Evolutionary conservation across 2,113 vertebrate species (phyloP), one percentile per base, ranked within the genome.

Genomic region (Barbus barbus): DNA sequence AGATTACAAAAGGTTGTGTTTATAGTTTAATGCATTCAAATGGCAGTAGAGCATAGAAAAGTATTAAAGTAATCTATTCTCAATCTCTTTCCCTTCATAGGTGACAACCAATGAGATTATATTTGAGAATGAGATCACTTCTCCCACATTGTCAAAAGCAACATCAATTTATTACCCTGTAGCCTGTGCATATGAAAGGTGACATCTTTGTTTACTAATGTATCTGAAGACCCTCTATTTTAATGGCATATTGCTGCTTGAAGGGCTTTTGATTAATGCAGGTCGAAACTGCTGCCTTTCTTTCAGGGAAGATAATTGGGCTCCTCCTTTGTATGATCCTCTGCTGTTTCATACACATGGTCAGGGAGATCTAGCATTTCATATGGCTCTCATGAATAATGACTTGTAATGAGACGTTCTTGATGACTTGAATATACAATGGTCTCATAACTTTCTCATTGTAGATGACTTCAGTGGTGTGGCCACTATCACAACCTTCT

Each of bases 391-490:
- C 0, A 93, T 92, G n/a, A n/a, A n/a, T n/a, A n/a, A n/a, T n/a
- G n/a, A n/a, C n/a, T n/a, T n/a, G n/a, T n/a, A n/a, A n/a, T 38
- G 9, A 60, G 58, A 58, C 8, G 5, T 61, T 33, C 36, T 72
- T 72, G 22, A 44, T 24, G 72, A 28, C 22, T 78, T 1, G 11
- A 41, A 24, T 20, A 26, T 3, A 28, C 0, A 41, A 44, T 5
- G 5, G 1, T 31, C 14, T 38, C 18, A 2, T 22, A 12, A 16
- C 1, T 28, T 22, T n/a, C n/a, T 71, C 2, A 65, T 24, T 87
- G 0, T 72, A 95, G 95, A 53, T 78, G 90, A 94, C 80, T 94
- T 95, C 33, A 91, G 93, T 5, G 92, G 87, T 2, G 90, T 91
- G 0, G 91, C 92, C 8, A 60, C 84, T 14, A 87, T 90, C 0